Percentiles rank a stretch among this genome's conserved stretches.
Conservation (phyloP, 1,140 invertebrate genomes). For the Euwallacea similis region DNA sequence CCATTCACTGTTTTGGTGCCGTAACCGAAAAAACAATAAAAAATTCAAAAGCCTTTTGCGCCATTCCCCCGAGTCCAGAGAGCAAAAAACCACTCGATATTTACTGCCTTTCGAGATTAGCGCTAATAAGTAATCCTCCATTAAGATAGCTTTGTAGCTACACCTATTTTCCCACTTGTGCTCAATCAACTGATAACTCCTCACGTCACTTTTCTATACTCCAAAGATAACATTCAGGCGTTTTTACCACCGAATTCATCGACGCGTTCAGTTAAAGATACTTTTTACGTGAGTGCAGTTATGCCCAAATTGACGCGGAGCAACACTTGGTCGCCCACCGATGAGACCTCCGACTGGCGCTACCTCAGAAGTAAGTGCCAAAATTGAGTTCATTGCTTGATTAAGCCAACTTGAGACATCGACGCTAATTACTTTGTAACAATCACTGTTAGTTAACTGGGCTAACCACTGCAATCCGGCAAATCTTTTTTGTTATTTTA, state of each 20-base stretch:
- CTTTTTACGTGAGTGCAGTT: not conserved
- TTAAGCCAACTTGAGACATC: no score
- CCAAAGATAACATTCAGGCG: not conserved
- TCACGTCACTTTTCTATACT: not conserved
- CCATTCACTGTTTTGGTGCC: conserved; percentile 5
- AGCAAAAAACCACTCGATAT: conserved; percentile 9
- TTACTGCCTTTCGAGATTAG: not conserved
- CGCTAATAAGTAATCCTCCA: conserved; percentile 10
- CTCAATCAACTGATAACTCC: not conserved
- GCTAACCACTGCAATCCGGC: no score
- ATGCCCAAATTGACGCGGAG: not conserved
- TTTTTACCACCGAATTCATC: not conserved
- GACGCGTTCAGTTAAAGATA: not conserved
- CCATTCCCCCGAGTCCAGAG: not conserved
- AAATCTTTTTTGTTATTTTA: no score
- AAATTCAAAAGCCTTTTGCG: no score
- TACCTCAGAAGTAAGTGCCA: conserved; percentile 9
- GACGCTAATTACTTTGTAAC: no score
- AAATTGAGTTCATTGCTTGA: no score
- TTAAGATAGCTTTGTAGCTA: conserved; percentile 18
- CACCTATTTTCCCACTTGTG: not conserved
- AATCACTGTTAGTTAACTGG: no score
- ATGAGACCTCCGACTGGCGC: not conserved
- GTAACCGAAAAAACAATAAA: no score
- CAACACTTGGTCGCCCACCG: not conserved